These are phyloP conservation scores for Henricia sp. DNA, from an alignment of 53 echinoderm and acorn worm species.

Conservation along the genomic window DNA sequence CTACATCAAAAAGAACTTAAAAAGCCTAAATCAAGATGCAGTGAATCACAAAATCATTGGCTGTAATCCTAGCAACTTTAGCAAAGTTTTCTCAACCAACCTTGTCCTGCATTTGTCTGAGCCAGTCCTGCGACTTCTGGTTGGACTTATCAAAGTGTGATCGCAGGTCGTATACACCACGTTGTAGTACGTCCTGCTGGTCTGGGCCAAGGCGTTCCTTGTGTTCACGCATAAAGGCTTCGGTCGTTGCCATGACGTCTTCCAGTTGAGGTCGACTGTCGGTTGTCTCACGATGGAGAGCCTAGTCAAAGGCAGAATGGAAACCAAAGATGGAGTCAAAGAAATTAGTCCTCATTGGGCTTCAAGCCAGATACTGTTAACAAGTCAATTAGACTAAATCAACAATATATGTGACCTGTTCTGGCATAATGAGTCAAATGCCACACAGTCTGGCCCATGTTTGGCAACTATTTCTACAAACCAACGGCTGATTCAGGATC, in stretches of 20 bases:
- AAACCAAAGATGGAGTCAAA: background rate
- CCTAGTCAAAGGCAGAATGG: conserved; percentile 39
- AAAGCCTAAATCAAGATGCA: too few relatives aligned
- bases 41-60: background rate
- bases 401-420: background rate
- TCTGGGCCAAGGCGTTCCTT: conserved; percentile 95
- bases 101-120: conserved; percentile 94
- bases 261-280: conserved; percentile 87
- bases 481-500: too few relatives aligned
- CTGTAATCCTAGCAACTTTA: background rate
- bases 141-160: conserved; percentile 88
- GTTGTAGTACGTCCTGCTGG: conserved; percentile 94
- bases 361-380: background rate
- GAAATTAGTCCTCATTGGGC: background rate
- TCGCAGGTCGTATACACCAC: conserved; percentile 83
- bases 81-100: conserved; percentile 55
- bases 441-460: too few relatives aligned
- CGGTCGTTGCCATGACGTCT: conserved; percentile 72
- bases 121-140: conserved; percentile 84
- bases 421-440: too few relatives aligned
- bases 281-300: conserved; percentile 72
- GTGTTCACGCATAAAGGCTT: conserved; percentile 88
- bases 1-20: too few relatives aligned
- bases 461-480: too few relatives aligned
- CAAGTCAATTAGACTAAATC: background rate